Base-by-base conservation (phyloP, 2,113 vertebrate species). In the Cavia porcellus region DNA sequence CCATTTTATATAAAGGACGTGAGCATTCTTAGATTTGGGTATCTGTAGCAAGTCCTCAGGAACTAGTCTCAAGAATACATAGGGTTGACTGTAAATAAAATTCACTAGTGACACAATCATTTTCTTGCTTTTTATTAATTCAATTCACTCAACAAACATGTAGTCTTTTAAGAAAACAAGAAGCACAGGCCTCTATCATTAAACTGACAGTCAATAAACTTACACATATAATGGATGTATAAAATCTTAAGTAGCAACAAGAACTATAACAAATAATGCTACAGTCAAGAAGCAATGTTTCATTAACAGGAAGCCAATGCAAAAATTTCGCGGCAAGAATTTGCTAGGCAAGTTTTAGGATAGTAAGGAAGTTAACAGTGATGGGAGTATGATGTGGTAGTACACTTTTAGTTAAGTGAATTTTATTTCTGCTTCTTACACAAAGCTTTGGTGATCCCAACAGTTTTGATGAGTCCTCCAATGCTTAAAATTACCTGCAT, bases 121-220 rank as follows among this genome's bases (percentile, higher is more conserved):
- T 86, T 84, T 79, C 35, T 83, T 85, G 32, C 28, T 77, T 84
- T 47, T 68, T 55, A 87, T 68, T 87, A 70, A 82, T 88, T 59
- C 24, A 81, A 80, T 47, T 55, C 42, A 89, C 12, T 55, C 24
- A 68, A 30, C 6, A 83, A 77, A 66, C 38, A 50, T 61, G 35
- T 52, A 47, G 15, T 19, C 50, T 70, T 52, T 0, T 32, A 57
- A 42, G 55, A 81, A 86, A 80, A 79, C 79, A 70, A 66, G 45
- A 9, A 52, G 61, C n/a, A 55, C 7, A 81, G 7, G 17, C 7
- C 42, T 11, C 1, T 4, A 24, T 57, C 24, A 45, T 32, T 14
- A 81, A 72, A 70, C 35, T 35, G 14, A 42, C 17, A 57, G 5
- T 55, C 6, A 57, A 45, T 59, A 47, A 66, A 61, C 15, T 35